Evolutionary conservation across 2,888 invertebrate species (phyloP), one percentile per base, ranked within the genome.

Genomic region (Leptinotarsa haldemani): DNA sequence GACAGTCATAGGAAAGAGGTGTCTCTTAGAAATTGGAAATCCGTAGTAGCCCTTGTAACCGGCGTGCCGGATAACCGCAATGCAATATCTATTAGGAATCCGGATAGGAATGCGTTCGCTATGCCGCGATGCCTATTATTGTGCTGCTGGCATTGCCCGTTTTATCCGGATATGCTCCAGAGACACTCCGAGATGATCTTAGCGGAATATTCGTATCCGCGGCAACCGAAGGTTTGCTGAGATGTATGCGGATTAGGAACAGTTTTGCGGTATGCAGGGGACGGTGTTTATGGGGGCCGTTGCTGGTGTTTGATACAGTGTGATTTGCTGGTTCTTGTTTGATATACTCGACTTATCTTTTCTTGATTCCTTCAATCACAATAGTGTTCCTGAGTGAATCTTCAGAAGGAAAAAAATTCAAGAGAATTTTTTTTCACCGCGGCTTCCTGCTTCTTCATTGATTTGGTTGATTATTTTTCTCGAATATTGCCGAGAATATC

Each of bases 1-100:
- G 61, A 61, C 61, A 22, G 5, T 40, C 61, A 9, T 40, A 40
- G 2, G 12, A 18, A n/a, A n/a, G 3, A 61, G 61, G 61, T 61
- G 30, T 61, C 61, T 61, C 18, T n/a, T 13, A 61, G 61, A 61
- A 61, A 61, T 61, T n/a, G 30, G 30, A 61, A 61, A 61, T 61
- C 40, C 61, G 61, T 7, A 40, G 30, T 30, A 67, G n/a, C 70
- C 66, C 66, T 70, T 48, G 74, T 52, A 70, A 70, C 47, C 52
- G 20, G 70, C 66, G 22, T 58, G 70, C 67, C 71, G 20, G 74
- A 74, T 74, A 74, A 73, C 75, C 78, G 77, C 79, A 78, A 77
- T 77, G 80, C 78, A 80, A 80, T 80, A 80, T 80, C 80, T 75
- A 78, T 73, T 74, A 71, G 77, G 78, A 80, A 80, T 80, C 74